These are phyloP conservation scores for Phytoseiulus persimilis DNA, from an alignment of 2,888 invertebrate genomes.

Conservation along the genomic window DNA sequence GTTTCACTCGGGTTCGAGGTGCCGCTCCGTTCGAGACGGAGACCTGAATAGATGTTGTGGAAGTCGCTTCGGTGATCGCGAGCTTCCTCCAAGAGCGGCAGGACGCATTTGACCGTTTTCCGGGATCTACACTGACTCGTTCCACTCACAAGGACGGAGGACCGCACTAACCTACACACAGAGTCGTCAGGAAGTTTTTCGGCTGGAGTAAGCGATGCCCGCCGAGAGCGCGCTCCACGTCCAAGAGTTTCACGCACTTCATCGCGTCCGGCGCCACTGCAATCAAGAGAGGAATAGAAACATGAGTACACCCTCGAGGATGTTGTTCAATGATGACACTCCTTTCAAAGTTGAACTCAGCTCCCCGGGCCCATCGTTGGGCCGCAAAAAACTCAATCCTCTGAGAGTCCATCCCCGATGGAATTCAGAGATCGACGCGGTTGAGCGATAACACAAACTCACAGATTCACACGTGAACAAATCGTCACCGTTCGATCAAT, in stretches of 20 bases:
- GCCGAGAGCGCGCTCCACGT: constrained; percentile 30
- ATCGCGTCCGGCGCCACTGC: constrained; percentile 6
- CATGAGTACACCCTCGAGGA: not conserved
- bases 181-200: constrained; percentile 23
- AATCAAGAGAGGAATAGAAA: not conserved
- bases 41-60: not conserved
- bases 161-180: not conserved
- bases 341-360: too few relatives aligned
- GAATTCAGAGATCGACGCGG: not conserved
- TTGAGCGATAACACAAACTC: not conserved
- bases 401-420: not conserved
- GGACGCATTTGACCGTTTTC: too few relatives aligned
- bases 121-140: too few relatives aligned
- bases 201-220: not conserved
- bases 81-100: too few relatives aligned
- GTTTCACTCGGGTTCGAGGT: too few relatives aligned
- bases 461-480: not conserved
- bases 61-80: not conserved
- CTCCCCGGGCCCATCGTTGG: too few relatives aligned
- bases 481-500: not conserved
- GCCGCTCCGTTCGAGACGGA: too few relatives aligned
- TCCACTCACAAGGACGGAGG: not conserved
- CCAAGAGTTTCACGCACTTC: not conserved
- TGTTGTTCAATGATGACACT: too few relatives aligned
- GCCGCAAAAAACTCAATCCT: not conserved